Evolutionary conservation across 2,797 vertebrate species (phyloP).

Genomic region (Gambelia wislizenii): DNA sequence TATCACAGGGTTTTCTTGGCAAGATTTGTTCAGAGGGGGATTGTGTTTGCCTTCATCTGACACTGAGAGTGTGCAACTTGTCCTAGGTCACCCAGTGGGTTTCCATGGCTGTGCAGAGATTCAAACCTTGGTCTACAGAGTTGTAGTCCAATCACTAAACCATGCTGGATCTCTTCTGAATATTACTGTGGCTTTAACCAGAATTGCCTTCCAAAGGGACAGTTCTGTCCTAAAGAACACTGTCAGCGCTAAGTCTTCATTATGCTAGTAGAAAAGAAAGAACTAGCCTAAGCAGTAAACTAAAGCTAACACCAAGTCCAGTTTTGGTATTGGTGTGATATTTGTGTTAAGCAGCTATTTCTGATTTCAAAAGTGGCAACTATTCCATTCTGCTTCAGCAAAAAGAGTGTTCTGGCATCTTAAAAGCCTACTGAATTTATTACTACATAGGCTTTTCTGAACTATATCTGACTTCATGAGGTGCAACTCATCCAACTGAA

Average conservation of each 20-base stretch:
- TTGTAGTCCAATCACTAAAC: too few species aligned
- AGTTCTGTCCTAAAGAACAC: not conserved
- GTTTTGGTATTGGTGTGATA: not conserved
- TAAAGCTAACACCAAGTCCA: not conserved
- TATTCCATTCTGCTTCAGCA: not conserved
- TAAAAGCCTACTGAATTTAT: too few species aligned
- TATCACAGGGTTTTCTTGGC: too few species aligned
- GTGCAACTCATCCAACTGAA: too few species aligned
- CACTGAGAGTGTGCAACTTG: too few species aligned
- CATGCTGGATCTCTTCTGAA: not conserved
- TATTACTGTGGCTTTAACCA: not conserved
- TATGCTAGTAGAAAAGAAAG: not conserved
- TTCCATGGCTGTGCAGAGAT: too few species aligned
- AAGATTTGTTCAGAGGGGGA: too few species aligned
- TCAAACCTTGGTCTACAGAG: too few species aligned
- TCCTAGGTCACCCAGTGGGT: too few species aligned
- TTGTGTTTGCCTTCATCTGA: too few species aligned
- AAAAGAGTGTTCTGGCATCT: not conserved
- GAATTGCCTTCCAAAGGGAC: not conserved
- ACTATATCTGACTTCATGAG: too few species aligned
- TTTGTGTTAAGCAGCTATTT: not conserved
- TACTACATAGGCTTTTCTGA: too few species aligned
- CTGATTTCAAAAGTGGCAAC: not conserved
- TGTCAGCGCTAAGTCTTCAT: not conserved
- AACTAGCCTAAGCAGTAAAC: not conserved